A percentile compares a stretch with the other conserved stretches of the same genome.
These are phyloP conservation scores for Falco rusticolus DNA, from an alignment of 2,797 vertebrate genomes.

Conservation along the genomic window DNA sequence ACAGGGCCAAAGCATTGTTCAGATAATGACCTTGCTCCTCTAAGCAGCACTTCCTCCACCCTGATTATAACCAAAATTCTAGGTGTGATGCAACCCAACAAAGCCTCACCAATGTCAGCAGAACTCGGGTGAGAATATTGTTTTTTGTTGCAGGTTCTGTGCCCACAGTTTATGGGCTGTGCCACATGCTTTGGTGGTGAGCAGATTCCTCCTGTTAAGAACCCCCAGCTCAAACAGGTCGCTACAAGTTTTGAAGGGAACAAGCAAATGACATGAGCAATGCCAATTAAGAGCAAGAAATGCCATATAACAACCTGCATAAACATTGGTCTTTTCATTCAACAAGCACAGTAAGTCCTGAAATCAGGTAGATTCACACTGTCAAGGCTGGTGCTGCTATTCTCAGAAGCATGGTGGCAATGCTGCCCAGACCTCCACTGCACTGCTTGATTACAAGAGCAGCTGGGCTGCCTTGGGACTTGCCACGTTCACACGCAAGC, in stretches of 20 bases:
- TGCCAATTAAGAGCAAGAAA: not conserved
- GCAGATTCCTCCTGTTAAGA: not conserved
- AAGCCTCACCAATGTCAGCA: not conserved
- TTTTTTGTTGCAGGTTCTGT: not conserved
- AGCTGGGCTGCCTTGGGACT: not conserved
- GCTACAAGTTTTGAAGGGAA: not conserved
- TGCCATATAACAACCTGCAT: not conserved
- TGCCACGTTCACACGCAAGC: not conserved
- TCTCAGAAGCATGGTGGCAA: not conserved
- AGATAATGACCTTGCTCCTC: not conserved
- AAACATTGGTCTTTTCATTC: not conserved
- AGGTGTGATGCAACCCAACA: not conserved
- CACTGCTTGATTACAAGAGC: not conserved
- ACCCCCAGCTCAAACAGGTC: not conserved
- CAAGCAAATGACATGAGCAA: not conserved
- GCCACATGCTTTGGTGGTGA: not conserved
- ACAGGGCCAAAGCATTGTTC: not conserved
- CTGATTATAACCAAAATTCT: not conserved
- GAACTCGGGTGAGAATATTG: not conserved
- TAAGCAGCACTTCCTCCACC: not conserved
- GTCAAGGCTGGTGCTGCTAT: not conserved
- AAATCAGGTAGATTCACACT: not conserved
- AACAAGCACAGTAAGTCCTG: not conserved
- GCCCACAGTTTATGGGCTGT: fast-evolving
- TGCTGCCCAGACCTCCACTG: not conserved